Evolutionary conservation across 2,797 vertebrate genomes (phyloP).

Genomic region (Sebastiscus tertius): DNA sequence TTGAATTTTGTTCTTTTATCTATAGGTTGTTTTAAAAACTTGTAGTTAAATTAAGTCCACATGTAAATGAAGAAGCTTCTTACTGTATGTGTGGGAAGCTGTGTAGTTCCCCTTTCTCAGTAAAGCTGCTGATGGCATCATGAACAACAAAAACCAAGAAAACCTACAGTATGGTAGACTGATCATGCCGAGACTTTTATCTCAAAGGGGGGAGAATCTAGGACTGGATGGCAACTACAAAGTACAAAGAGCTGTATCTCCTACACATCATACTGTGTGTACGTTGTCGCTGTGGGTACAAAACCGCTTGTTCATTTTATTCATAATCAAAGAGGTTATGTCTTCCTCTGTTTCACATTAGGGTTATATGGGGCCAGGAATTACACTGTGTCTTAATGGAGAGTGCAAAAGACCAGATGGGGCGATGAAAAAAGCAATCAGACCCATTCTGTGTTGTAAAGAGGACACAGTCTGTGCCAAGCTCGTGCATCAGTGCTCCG

Average conservation of each 20-base stretch:
- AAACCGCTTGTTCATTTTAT: not conserved
- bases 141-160: not conserved
- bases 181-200: not conserved
- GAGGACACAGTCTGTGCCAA: slow-evolving; percentile 17
- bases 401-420: slow-evolving; percentile 42
- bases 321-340: slow-evolving; percentile 10
- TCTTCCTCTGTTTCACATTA: slow-evolving; percentile 27
- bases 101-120: not conserved
- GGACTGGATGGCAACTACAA: not conserved
- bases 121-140: not conserved
- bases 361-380: slow-evolving; percentile 29
- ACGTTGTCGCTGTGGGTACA: not conserved
- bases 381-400: slow-evolving; percentile 10
- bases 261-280: not conserved
- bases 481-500: slow-evolving; percentile 9
- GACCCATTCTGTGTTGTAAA: slow-evolving; percentile 33
- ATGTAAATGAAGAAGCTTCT: not conserved
- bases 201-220: not conserved
- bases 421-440: slow-evolving; percentile 47
- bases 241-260: not conserved
- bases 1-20: not conserved
- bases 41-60: not conserved
- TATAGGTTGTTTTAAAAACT: not conserved
- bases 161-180: not conserved
- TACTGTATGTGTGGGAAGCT: not conserved